Percentiles rank a stretch among this genome's conserved stretches.
phyloP scores from a whole-genome alignment of 2,113 vertebrate genomes.

The Dicaeum eximium region DNA sequence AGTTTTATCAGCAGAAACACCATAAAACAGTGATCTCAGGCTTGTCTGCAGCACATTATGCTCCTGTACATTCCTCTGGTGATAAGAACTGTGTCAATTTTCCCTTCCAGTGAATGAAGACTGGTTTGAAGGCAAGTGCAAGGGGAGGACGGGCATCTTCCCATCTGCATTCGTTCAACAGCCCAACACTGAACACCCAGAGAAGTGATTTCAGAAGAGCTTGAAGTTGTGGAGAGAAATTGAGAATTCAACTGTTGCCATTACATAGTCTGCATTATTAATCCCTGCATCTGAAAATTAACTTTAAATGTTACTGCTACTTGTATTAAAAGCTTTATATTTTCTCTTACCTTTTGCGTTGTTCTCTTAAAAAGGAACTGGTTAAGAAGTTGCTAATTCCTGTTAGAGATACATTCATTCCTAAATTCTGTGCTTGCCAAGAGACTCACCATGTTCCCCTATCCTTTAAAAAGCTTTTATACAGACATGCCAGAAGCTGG shows the following conservation, averaged over 20 bases:
- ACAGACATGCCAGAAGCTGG: not conserved
- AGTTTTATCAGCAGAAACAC: not conserved
- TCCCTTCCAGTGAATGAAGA: slow-evolving; percentile 85
- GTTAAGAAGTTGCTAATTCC: not conserved
- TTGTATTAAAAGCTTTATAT: not conserved
- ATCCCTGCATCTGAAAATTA: not conserved
- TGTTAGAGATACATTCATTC: not conserved
- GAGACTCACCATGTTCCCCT: not conserved
- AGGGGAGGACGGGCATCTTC: slow-evolving; percentile 89
- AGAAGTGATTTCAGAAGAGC: not conserved
- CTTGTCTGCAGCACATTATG: not conserved
- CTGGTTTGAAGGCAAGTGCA: slow-evolving; percentile 89
- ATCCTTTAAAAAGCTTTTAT: not conserved
- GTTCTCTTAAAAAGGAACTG: not conserved
- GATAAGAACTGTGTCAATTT: not conserved
- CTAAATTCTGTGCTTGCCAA: not conserved
- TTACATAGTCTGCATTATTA: not conserved
- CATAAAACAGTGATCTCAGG: not conserved
- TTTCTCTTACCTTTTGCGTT: not conserved
- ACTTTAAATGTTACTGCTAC: not conserved
- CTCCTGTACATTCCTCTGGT: not conserved
- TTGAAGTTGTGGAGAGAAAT: not conserved
- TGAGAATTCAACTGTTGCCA: not conserved
- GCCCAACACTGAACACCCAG: not conserved
- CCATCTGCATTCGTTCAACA: slow-evolving; percentile 81